phyloP scores from a whole-genome alignment of 2,113 vertebrate species.

The Cygnus buccinator region DNA sequence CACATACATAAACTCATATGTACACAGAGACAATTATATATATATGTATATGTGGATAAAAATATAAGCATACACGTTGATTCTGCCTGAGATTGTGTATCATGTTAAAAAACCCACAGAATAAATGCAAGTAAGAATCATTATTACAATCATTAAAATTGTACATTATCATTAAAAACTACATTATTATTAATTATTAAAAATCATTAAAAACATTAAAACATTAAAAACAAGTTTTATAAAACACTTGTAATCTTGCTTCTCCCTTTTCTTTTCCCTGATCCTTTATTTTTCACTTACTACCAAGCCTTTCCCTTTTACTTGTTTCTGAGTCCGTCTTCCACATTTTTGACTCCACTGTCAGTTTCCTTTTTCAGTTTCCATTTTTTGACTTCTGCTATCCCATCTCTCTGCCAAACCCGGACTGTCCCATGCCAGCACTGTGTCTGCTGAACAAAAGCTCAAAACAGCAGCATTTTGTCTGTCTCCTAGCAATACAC shows the following conservation, averaged over 20 bases:
- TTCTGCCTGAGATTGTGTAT: background rate
- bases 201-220: background rate
- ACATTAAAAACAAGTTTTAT: background rate
- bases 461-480: rapidly evolving
- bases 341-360: background rate
- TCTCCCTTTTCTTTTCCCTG: background rate
- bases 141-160: background rate
- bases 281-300: background rate
- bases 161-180: background rate
- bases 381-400: background rate
- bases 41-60: background rate
- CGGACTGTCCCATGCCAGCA: background rate
- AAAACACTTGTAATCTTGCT: background rate
- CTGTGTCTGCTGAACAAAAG: background rate
- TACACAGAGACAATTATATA: background rate
- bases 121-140: background rate
- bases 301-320: background rate
- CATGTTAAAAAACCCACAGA: background rate
- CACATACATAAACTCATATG: background rate
- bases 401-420: background rate
- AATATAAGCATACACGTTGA: background rate
- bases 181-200: too few relatives aligned
- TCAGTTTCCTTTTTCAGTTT: background rate
- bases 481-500: background rate
- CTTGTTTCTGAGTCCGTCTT: background rate